A percentile compares a stretch with the other conserved stretches of the same genome.
phyloP scores from a whole-genome alignment of 1,140 invertebrate genomes.

The Habropoda laboriosa region DNA sequence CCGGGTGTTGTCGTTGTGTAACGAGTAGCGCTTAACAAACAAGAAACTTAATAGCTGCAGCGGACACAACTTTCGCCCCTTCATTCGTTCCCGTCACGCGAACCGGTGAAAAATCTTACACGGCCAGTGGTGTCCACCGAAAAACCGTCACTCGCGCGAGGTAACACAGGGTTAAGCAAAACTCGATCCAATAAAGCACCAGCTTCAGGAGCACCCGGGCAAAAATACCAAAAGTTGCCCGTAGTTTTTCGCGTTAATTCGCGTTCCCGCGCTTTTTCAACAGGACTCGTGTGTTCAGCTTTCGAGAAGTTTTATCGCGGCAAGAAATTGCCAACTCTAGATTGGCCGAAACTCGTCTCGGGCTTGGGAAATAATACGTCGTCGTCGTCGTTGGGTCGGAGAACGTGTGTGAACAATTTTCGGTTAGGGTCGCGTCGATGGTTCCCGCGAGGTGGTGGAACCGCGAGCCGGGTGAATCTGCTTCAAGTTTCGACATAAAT shows the following conservation, averaged over 20 bases:
- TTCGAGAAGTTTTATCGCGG: neutral
- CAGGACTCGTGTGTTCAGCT: neutral
- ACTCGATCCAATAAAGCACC: constrained; percentile 22
- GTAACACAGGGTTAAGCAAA: neutral
- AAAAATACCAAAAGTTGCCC: constrained; percentile 25
- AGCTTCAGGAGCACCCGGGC: neutral
- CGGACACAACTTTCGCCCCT: neutral
- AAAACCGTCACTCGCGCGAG: neutral
- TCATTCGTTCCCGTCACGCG: neutral
- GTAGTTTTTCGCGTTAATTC: constrained; percentile 24
- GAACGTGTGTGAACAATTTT: too few relatives aligned
- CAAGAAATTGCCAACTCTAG: neutral
- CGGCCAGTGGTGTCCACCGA: neutral
- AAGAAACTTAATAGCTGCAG: neutral
- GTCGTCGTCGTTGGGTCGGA: too few relatives aligned
- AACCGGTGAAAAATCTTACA: constrained; percentile 10
- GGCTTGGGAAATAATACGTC: too few relatives aligned
- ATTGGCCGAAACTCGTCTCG: too few relatives aligned
- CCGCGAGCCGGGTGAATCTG: too few relatives aligned
- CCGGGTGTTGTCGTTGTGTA: neutral
- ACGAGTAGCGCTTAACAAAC: neutral
- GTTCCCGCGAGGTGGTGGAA: too few relatives aligned
- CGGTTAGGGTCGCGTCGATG: too few relatives aligned
- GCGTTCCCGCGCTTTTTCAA: neutral
- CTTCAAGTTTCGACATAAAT: constrained; percentile 50